Evolutionary conservation across 2,888 invertebrate species (phyloP), one percentile per base, ranked within the genome.

Genomic region (Automeris io): DNA sequence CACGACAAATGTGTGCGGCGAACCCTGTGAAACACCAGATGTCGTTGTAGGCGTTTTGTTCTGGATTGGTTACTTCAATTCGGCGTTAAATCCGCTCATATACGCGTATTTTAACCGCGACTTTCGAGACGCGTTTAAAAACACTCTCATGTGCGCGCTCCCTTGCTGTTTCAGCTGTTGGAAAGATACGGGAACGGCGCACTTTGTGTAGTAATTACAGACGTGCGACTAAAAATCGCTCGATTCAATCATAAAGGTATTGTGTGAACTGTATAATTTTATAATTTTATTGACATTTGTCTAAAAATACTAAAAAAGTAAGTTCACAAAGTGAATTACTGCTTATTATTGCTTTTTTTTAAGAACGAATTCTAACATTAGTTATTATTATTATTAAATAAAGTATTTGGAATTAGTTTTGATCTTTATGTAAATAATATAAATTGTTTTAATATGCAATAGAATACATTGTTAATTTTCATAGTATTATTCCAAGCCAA

Each of bases 11-110:
- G 78, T 95, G 0, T 95, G 97, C 70, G 95, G 95, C 1, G 90
- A 92, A 36, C 88, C 91, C 2, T 97, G 97, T 78, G 90, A 92
- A 52, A 93, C 95, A 36, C 97, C 97, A 0, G 90, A 91, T 12
- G 90, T 95, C 33, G 92, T 98, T 5, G 96, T 97, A 38, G 94
- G 95, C 7, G 91, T 95, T 12, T 90, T 98, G 9, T 98, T 98
- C 88, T 98, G 98, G 98, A 95, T 98, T 58, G 98, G 99, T 43
- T 99, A 99, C 88, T 96, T 97, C 88, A 98, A 98, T 85, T 97
- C 97, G 7, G 96, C 97, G 19, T 89, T 98, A 37, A 98, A 98
- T 79, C 98, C 98, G 3, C 90, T 98, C 55, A 96, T 98, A 70
- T 97, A 97, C 87, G 97, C 98, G 33, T 97, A 97, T 85, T 98